phyloP scores from a whole-genome alignment of 2,888 invertebrate genomes.

The Sinopyrophorus schimmeli region DNA sequence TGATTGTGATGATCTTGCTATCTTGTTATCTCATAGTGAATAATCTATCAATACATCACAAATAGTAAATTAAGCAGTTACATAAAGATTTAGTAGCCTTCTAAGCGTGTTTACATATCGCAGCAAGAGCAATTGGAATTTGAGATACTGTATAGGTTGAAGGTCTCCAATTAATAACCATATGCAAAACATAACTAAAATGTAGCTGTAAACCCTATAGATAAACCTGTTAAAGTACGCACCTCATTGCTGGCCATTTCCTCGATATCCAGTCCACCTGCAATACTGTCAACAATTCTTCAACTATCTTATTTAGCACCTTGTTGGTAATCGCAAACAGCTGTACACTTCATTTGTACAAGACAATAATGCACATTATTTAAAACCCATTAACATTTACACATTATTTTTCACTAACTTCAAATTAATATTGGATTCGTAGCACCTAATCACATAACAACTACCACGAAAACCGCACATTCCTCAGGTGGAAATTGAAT shows the following conservation, averaged over 20 bases:
- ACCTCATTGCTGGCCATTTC: constrained; percentile 82
- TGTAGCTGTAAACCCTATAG: background rate
- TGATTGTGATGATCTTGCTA: too few relatives aligned
- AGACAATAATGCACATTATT: constrained; percentile 14
- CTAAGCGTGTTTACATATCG: too few relatives aligned
- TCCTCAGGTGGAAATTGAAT: constrained; percentile 63
- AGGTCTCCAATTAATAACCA: background rate
- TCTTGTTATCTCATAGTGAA: too few relatives aligned
- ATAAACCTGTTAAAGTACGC: constrained; percentile 47
- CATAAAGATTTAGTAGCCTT: too few relatives aligned
- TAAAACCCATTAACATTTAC: constrained; percentile 21
- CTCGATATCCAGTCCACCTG: constrained; percentile 61
- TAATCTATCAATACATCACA: too few relatives aligned
- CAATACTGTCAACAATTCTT: constrained; percentile 38
- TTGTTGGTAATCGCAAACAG: constrained; percentile 18
- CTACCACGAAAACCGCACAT: constrained; percentile 66
- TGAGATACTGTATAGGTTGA: too few relatives aligned
- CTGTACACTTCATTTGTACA: constrained; percentile 27
- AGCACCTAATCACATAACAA: constrained; percentile 66
- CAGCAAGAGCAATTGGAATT: too few relatives aligned
- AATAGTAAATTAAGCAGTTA: too few relatives aligned
- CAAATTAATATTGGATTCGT: constrained; percentile 34
- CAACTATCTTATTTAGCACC: constrained; percentile 20
- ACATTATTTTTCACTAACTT: constrained; percentile 28
- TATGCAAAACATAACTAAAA: background rate